phyloP scores from a whole-genome alignment of 2,113 vertebrate genomes.

The Synchiropus splendidus region DNA sequence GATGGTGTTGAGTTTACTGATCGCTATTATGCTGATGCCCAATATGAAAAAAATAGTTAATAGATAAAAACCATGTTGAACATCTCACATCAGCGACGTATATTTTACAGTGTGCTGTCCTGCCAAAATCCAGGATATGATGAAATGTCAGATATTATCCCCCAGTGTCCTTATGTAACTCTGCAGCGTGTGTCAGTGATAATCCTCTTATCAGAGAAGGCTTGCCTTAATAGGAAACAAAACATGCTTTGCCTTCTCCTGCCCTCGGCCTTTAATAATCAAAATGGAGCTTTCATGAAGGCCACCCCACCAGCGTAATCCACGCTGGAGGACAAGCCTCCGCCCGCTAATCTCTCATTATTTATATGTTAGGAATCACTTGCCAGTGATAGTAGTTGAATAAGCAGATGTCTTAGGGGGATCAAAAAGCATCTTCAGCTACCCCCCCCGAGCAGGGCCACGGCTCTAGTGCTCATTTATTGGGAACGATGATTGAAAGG shows the following conservation, averaged over 20 bases:
- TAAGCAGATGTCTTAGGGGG: constrained; percentile 24
- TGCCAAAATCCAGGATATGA: constrained; percentile 43
- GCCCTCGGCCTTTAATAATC: constrained; percentile 51
- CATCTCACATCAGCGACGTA: constrained; percentile 5
- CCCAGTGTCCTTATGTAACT: constrained; percentile 46
- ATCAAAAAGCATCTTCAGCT: constrained; percentile 18
- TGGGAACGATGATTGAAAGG: no score
- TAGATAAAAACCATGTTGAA: no score
- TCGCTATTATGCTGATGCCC: no score
- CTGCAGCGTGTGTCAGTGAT: constrained; percentile 35
- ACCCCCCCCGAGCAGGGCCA: not conserved
- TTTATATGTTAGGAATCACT: constrained; percentile 18
- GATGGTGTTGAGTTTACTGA: no score
- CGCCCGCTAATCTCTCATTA: constrained; percentile 29
- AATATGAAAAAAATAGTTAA: no score
- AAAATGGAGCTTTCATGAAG: constrained; percentile 39
- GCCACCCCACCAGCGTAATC: constrained; percentile 34
- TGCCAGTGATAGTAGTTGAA: constrained; percentile 2
- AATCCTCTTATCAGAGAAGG: constrained; percentile 55
- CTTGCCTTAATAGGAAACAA: constrained; percentile 41
- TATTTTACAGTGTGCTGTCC: constrained; percentile 12
- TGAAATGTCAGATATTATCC: constrained; percentile 53
- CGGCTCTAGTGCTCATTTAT: no score
- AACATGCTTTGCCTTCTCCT: constrained; percentile 37
- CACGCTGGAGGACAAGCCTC: constrained; percentile 33